Conservation (phyloP, 2,113 vertebrate genomes). For the Rhinogobius similis region DNA sequence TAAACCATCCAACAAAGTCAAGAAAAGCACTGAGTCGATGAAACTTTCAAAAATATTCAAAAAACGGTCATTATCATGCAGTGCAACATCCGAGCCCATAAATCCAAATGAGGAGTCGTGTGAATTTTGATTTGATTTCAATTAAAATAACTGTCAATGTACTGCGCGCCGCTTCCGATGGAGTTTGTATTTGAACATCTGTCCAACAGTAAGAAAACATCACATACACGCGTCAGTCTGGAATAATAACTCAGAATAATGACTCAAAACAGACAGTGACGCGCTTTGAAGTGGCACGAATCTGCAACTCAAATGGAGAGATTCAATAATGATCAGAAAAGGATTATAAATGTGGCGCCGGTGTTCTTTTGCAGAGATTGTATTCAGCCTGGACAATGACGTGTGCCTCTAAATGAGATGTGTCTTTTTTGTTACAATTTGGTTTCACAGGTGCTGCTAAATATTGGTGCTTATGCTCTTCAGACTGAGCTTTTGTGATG, state of each 20-base stretch:
- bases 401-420: not conserved
- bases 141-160: not conserved
- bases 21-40: not conserved
- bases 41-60: not conserved
- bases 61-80: not conserved
- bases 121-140: not conserved
- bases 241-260: constrained; percentile 28
- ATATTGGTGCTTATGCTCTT: constrained; percentile 26
- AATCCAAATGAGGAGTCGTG: not conserved
- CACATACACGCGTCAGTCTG: constrained; percentile 4
- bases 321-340: constrained; percentile 14
- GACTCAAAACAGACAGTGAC: constrained; percentile 16
- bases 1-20: not conserved
- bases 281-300: constrained; percentile 15
- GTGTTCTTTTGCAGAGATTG: not conserved
- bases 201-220: constrained; percentile 2
- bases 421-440: not conserved
- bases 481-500: constrained; percentile 21
- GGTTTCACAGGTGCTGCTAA: constrained; percentile 24
- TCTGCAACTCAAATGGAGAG: constrained; percentile 21
- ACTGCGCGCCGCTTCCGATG: not conserved
- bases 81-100: not conserved
- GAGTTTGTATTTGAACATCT: constrained; percentile 16
- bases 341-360: not conserved
- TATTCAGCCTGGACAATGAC: not conserved